A percentile compares a stretch with the other conserved stretches of the same genome.
phyloP scores from a whole-genome alignment of 2,888 invertebrate genomes.

The Amiota communis region DNA sequence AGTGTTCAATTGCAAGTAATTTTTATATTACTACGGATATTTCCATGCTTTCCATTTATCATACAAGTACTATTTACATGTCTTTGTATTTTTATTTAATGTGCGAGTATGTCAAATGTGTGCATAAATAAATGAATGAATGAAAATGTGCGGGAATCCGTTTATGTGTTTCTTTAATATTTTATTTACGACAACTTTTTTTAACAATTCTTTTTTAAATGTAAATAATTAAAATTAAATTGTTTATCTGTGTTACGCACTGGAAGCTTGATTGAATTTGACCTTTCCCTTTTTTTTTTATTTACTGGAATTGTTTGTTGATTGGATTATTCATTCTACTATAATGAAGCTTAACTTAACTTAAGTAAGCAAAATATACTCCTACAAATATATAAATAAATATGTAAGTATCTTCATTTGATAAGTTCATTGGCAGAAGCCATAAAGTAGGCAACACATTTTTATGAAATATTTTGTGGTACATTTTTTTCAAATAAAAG shows the following conservation, averaged over 20 bases:
- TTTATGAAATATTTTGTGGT: too few species aligned
- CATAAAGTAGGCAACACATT: too few species aligned
- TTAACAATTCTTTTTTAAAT: background rate
- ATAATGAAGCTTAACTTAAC: too few species aligned
- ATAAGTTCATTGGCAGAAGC: too few species aligned
- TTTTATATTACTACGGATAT: background rate
- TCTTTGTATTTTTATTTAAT: too few species aligned
- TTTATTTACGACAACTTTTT: background rate
- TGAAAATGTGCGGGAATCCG: background rate
- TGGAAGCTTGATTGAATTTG: conserved; percentile 9
- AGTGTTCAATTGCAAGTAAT: conserved; percentile 15
- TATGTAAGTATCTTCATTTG: too few species aligned
- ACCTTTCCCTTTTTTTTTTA: background rate
- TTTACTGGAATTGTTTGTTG: background rate
- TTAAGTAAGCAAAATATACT: too few species aligned
- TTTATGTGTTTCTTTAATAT: conserved; percentile 5
- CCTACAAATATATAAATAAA: too few species aligned
- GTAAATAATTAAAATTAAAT: conserved; percentile 26
- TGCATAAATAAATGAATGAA: background rate
- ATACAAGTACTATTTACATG: background rate
- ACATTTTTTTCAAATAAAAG: too few species aligned
- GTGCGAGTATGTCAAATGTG: background rate
- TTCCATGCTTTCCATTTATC: background rate
- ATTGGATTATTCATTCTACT: conserved; percentile 3
- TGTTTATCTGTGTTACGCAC: conserved; percentile 24